phyloP scores from a whole-genome alignment of 2,888 invertebrate genomes.

The Monochamus alternatus region DNA sequence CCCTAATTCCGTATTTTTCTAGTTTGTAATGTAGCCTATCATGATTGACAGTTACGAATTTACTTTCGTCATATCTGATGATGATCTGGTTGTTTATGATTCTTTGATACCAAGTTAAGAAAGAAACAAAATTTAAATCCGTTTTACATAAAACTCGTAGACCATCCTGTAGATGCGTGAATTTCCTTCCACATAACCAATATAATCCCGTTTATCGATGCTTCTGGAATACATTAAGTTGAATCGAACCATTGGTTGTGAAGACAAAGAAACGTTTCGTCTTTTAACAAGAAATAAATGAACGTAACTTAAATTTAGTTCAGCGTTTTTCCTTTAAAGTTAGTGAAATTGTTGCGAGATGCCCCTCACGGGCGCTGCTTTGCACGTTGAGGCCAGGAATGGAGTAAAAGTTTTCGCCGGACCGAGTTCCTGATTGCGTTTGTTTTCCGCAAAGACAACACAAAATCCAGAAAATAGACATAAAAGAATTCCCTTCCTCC shows the following conservation, averaged over 20 bases:
- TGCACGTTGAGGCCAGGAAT: conserved; percentile 40
- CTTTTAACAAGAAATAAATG: conserved; percentile 12
- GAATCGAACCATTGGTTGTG: not conserved
- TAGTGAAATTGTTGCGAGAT: conserved; percentile 39
- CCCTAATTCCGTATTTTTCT: no score
- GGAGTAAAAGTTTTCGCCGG: conserved; percentile 44
- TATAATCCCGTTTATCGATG: no score
- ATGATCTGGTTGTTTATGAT: no score
- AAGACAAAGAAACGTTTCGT: conserved; percentile 2
- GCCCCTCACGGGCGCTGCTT: conserved; percentile 41
- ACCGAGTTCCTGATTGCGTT: conserved; percentile 33
- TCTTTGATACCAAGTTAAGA: no score
- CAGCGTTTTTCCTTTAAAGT: conserved; percentile 38
- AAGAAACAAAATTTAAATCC: no score
- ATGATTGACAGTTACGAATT: no score
- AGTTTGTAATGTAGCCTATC: no score
- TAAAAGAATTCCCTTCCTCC: conserved; percentile 22
- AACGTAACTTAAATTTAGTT: conserved; percentile 41
- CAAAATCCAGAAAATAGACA: conserved; percentile 24
- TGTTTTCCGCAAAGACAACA: conserved; percentile 45
- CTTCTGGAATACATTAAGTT: no score
- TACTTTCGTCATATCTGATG: no score
- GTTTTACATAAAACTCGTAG: no score
- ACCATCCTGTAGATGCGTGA: no score
- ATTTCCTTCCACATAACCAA: no score